Conservation (phyloP, 2,888 invertebrate genomes). For the Melanostoma scalare region DNA sequence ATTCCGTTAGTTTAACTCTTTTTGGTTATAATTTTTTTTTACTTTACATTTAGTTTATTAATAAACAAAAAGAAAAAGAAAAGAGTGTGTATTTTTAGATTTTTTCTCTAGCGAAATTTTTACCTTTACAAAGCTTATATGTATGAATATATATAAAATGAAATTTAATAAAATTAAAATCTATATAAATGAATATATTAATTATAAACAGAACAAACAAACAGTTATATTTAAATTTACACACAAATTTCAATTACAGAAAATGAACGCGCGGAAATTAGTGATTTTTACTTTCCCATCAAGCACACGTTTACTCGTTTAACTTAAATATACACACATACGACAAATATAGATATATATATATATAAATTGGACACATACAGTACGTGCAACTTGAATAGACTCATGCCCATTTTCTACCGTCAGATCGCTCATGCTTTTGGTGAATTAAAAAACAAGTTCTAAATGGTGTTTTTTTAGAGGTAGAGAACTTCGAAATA, state of each 20-base stretch:
- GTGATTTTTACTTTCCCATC: conserved; percentile 51
- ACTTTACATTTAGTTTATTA: conserved; percentile 59
- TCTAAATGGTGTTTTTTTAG: too few species aligned
- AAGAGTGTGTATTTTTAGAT: conserved; percentile 64
- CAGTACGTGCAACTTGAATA: too few species aligned
- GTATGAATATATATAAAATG: conserved; percentile 40
- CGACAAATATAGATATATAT: conserved; percentile 7
- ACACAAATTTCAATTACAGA: conserved; percentile 26
- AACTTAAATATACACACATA: conserved; percentile 16
- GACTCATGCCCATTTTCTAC: too few species aligned
- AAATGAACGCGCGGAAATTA: conserved; percentile 24
- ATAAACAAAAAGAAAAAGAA: conserved; percentile 17
- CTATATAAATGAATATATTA: conserved; percentile 43
- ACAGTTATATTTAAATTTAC: conserved; percentile 67
- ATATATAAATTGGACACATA: not conserved
- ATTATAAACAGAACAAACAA: conserved; percentile 33
- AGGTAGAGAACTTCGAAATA: too few species aligned
- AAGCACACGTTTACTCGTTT: conserved; percentile 50
- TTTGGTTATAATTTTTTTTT: conserved; percentile 23
- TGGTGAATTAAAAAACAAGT: too few species aligned
- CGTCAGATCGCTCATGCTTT: too few species aligned
- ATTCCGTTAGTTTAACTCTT: conserved; percentile 8
- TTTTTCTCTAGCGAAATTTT: conserved; percentile 70
- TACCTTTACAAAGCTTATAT: conserved; percentile 67
- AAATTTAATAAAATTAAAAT: conserved; percentile 8